phyloP scores from a whole-genome alignment of 2,797 vertebrate species.

The Carcharodon carcharias region DNA sequence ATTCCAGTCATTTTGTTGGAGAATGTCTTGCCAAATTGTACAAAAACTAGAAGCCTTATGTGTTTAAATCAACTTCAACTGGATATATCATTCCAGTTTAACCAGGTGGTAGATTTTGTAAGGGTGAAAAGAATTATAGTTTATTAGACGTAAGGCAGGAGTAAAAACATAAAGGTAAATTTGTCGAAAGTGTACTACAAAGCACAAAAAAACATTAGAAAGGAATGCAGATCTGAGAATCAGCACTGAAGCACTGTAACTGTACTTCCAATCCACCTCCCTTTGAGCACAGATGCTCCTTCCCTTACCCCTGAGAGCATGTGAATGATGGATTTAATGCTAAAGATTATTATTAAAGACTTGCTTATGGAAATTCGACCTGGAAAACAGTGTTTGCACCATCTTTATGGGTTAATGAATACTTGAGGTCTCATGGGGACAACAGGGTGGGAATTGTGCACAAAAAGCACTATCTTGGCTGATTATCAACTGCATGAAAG shows the following conservation, averaged over 20 bases:
- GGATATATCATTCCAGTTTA: background rate
- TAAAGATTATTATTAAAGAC: background rate
- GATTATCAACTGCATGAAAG: background rate
- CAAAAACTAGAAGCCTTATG: background rate
- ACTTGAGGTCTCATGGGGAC: background rate
- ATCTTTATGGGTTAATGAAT: background rate
- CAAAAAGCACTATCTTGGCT: background rate
- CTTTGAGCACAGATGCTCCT: background rate
- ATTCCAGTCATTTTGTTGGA: background rate
- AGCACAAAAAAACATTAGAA: background rate
- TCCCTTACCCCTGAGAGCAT: background rate
- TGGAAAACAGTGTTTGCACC: background rate
- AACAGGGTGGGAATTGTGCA: background rate
- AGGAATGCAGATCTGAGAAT: background rate
- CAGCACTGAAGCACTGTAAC: background rate
- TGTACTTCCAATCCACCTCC: background rate
- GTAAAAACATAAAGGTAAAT: background rate
- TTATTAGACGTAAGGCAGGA: background rate
- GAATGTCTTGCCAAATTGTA: background rate
- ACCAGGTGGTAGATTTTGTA: background rate
- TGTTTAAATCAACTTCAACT: background rate
- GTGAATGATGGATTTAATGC: background rate
- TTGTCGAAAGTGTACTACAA: background rate
- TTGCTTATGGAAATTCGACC: background rate
- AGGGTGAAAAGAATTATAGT: background rate